Percentiles rank a stretch among this genome's conserved stretches.
Conservation (phyloP, 2,888 invertebrate species). For the Epirrhoe alternata region DNA sequence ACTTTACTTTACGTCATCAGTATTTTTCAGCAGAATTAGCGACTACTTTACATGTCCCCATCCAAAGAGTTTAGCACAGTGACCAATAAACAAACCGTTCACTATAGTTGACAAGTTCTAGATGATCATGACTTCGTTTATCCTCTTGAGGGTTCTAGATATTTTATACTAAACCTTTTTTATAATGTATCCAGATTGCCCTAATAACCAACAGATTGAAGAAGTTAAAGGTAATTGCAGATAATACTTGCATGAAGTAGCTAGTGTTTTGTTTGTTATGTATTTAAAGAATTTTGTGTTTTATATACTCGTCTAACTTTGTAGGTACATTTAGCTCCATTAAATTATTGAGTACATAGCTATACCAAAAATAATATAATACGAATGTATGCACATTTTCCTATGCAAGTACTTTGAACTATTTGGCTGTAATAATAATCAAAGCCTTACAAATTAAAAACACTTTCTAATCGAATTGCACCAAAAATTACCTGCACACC, state of each 20-base stretch:
- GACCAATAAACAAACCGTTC: too few relatives aligned
- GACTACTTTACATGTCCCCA: too few relatives aligned
- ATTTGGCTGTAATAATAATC: too few relatives aligned
- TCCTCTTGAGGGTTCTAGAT: not conserved
- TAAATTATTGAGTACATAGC: not conserved
- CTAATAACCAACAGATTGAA: constrained; percentile 37
- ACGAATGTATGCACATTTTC: too few relatives aligned
- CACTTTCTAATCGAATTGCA: too few relatives aligned
- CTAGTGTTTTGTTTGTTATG: constrained; percentile 1
- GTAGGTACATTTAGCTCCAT: not conserved
- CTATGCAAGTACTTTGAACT: too few relatives aligned
- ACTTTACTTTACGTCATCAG: too few relatives aligned
- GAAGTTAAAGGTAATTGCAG: constrained; percentile 39
- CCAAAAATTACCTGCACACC: not conserved
- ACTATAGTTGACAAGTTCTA: too few relatives aligned
- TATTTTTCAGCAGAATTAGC: too few relatives aligned
- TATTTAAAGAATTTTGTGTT: not conserved
- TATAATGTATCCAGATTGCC: constrained; percentile 36
- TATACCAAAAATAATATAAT: too few relatives aligned
- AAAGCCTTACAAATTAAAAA: too few relatives aligned
- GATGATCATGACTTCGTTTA: not conserved
- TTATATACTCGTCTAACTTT: not conserved
- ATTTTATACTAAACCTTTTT: not conserved
- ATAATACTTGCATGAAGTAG: constrained; percentile 17
- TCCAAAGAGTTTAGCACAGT: too few relatives aligned